These are phyloP conservation scores for Drosophila pachea DNA, from an alignment of 1,140 invertebrate species.

Conservation along the genomic window DNA sequence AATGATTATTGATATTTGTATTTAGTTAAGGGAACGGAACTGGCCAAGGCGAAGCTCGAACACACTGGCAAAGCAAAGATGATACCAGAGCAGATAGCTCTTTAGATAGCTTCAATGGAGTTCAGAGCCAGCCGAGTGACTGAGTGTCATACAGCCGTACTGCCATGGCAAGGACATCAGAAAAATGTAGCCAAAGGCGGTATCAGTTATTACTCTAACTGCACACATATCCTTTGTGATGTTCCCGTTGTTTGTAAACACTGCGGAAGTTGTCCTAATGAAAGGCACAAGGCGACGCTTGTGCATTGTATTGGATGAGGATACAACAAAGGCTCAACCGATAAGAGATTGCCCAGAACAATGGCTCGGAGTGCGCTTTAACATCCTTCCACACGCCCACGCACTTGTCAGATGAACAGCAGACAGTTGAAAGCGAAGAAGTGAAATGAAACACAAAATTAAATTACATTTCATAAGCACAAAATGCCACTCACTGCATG, in stretches of 20 bases:
- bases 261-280: constrained; percentile 59
- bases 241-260: constrained; percentile 43
- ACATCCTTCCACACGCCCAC: constrained; percentile 1
- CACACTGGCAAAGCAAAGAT: background rate
- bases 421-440: constrained; percentile 21
- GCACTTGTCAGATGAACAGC: background rate
- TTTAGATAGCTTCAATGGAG: no score
- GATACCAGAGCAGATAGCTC: background rate
- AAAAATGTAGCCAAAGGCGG: background rate
- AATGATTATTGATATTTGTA: constrained; percentile 55
- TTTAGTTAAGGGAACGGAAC: constrained; percentile 36
- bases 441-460: constrained; percentile 39
- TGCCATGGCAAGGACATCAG: no score
- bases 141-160: background rate
- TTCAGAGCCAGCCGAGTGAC: no score
- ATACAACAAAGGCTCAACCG: constrained; percentile 45
- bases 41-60: no score
- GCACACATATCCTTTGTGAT: constrained; percentile 17
- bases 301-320: constrained; percentile 10
- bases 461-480: constrained; percentile 73
- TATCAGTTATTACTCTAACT: constrained; percentile 7
- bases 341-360: constrained; percentile 52
- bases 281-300: constrained; percentile 48
- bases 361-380: constrained; percentile 30
- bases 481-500: constrained; percentile 61